A percentile compares a stretch with the other conserved stretches of the same genome.
Conservation (phyloP, 2,888 invertebrate species). For the Andrena bicolor region DNA sequence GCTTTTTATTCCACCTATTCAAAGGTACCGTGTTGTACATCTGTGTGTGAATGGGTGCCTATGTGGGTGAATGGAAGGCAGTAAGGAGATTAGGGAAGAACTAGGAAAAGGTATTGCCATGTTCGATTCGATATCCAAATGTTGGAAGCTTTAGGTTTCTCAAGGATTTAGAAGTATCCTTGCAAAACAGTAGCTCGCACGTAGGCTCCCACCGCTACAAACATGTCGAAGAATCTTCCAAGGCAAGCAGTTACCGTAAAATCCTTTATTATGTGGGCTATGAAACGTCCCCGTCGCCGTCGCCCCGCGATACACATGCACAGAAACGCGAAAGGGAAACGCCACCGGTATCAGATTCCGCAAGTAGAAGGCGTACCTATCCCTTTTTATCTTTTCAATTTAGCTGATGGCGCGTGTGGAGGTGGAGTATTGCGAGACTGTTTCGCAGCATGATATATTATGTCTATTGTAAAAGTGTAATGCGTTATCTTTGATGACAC, state of each 20-base stretch:
- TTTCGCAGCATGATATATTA: not conserved
- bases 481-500: not conserved
- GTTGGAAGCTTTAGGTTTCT: slow-evolving; percentile 4
- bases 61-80: slow-evolving; percentile 14
- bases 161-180: slow-evolving; percentile 19
- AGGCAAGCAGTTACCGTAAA: slow-evolving; percentile 34
- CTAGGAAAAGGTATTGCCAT: not conserved
- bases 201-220: not conserved
- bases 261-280: slow-evolving; percentile 25
- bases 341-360: slow-evolving; percentile 18
- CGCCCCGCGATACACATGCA: slow-evolving; percentile 9
- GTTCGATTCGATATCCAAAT: slow-evolving; percentile 17
- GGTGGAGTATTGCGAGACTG: too few species aligned
- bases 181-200: slow-evolving; percentile 12
- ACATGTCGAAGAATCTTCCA: slow-evolving; percentile 16
- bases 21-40: not conserved
- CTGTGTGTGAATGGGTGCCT: not conserved
- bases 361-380: not conserved
- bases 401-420: not conserved
- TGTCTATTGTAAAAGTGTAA: not conserved
- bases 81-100: not conserved
- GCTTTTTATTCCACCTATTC: not conserved
- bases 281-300: slow-evolving; percentile 7
- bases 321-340: not conserved
- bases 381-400: not conserved